Conservation (phyloP, 2,888 invertebrate species). For the Dolomedes plantarius region DNA sequence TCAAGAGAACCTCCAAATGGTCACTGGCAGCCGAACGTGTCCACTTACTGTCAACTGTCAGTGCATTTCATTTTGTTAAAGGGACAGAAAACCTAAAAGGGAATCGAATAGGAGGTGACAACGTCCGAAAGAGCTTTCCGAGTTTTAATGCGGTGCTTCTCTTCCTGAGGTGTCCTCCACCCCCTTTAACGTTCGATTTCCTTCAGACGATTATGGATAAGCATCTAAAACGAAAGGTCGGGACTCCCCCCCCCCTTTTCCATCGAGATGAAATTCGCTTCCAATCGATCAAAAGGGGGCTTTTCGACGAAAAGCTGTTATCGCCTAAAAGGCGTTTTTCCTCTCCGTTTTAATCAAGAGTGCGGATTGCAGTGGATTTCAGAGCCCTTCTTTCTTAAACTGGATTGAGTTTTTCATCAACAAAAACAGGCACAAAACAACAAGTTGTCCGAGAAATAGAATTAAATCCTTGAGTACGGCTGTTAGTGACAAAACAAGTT, state of each 20-base stretch:
- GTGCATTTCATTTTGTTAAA: conserved; percentile 68
- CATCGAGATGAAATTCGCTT: conserved; percentile 51
- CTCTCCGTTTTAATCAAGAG: conserved; percentile 64
- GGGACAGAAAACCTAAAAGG: conserved; percentile 67
- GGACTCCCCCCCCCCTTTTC: neutral
- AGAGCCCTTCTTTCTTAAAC: conserved; percentile 1
- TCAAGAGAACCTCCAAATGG: conserved; percentile 47
- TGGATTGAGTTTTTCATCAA: conserved; percentile 15
- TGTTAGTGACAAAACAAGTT: conserved; percentile 53
- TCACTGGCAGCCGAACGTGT: conserved; percentile 57
- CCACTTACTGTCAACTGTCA: conserved; percentile 70
- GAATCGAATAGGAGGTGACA: conserved; percentile 67
- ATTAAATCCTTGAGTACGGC: conserved; percentile 58
- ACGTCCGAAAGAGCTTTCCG: conserved; percentile 54
- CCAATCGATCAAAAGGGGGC: conserved; percentile 57
- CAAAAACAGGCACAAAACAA: conserved; percentile 26
- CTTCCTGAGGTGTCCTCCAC: neutral
- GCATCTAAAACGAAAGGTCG: conserved; percentile 56
- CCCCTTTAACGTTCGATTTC: conserved; percentile 7
- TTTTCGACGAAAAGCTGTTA: conserved; percentile 48
- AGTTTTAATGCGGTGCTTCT: conserved; percentile 42
- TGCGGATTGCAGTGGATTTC: conserved; percentile 69
- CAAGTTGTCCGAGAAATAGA: conserved; percentile 54
- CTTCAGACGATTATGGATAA: conserved; percentile 66
- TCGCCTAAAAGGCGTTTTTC: conserved; percentile 29